phyloP scores from a whole-genome alignment of 2,113 vertebrate genomes.

The Phoxinus phoxinus region DNA sequence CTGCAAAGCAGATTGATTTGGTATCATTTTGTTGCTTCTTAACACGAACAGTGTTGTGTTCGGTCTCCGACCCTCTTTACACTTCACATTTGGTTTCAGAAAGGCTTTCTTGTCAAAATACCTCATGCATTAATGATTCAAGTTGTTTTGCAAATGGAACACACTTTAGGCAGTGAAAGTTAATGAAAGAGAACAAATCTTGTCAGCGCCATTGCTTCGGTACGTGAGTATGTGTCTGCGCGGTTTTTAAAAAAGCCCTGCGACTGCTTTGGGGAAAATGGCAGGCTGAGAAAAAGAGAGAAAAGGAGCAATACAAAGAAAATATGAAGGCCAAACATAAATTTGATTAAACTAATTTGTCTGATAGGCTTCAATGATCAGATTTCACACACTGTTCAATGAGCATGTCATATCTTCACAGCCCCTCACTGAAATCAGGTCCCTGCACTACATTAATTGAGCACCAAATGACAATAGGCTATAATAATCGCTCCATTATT shows the following conservation, averaged over 20 bases:
- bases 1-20: not conserved
- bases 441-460: constrained; percentile 25
- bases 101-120: constrained; percentile 33
- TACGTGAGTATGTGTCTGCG: not conserved
- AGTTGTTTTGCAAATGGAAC: constrained; percentile 14
- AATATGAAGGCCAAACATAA: not conserved
- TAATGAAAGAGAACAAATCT: constrained; percentile 46
- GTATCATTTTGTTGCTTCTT: not conserved
- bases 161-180: constrained; percentile 41
- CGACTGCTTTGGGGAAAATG: not conserved
- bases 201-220: constrained; percentile 16
- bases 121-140: constrained; percentile 45
- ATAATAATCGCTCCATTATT: constrained; percentile 31
- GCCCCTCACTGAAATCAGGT: not conserved
- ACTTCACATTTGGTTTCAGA: constrained; percentile 5
- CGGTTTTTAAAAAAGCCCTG: not conserved
- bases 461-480: constrained; percentile 19
- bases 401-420: not conserved
- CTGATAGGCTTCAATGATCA: not conserved
- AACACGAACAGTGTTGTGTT: not conserved
- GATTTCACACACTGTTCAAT: not conserved
- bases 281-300: not conserved
- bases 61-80: not conserved
- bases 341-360: not conserved
- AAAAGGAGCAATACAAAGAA: not conserved